Conservation (phyloP, 2,888 invertebrate species). For the Dioctria rufipes region DNA sequence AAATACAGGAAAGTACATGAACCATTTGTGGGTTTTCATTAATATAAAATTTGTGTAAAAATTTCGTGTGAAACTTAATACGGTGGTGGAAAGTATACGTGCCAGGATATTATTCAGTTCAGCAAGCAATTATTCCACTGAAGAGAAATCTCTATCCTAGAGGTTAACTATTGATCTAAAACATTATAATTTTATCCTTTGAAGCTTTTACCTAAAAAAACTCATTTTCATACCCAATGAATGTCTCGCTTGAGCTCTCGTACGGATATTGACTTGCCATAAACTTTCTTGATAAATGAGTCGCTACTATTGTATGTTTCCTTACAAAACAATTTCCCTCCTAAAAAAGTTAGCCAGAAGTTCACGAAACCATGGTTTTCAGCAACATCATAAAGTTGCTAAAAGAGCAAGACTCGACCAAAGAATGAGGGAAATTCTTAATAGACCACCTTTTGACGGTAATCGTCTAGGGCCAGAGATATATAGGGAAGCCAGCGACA, state of each 20-base stretch:
- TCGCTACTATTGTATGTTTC: slow-evolving; percentile 21
- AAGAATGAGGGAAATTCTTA: slow-evolving; percentile 31
- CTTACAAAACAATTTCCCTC: slow-evolving; percentile 24
- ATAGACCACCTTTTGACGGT: slow-evolving; percentile 39
- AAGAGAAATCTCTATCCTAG: too few relatives aligned
- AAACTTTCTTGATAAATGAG: slow-evolving; percentile 33
- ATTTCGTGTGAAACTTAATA: too few relatives aligned
- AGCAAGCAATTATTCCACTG: too few relatives aligned
- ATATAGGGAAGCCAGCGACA: slow-evolving; percentile 56
- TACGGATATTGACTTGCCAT: slow-evolving; percentile 26
- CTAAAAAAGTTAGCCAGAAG: slow-evolving; percentile 39
- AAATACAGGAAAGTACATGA: too few relatives aligned
- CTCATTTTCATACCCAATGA: too few relatives aligned
- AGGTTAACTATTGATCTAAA: too few relatives aligned
- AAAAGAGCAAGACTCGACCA: neutral
- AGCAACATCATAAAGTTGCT: slow-evolving; percentile 34
- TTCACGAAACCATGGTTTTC: slow-evolving; percentile 41
- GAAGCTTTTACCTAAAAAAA: too few relatives aligned
- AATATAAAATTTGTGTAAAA: too few relatives aligned
- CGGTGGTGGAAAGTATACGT: too few relatives aligned
- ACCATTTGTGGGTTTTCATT: too few relatives aligned
- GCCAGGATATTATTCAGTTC: too few relatives aligned
- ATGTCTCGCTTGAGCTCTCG: neutral
- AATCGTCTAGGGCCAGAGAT: slow-evolving; percentile 37
- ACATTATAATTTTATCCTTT: too few relatives aligned